These are phyloP conservation scores for Crotalus horridus DNA, from an alignment of 2,113 vertebrate genomes.

Conservation along the genomic window DNA sequence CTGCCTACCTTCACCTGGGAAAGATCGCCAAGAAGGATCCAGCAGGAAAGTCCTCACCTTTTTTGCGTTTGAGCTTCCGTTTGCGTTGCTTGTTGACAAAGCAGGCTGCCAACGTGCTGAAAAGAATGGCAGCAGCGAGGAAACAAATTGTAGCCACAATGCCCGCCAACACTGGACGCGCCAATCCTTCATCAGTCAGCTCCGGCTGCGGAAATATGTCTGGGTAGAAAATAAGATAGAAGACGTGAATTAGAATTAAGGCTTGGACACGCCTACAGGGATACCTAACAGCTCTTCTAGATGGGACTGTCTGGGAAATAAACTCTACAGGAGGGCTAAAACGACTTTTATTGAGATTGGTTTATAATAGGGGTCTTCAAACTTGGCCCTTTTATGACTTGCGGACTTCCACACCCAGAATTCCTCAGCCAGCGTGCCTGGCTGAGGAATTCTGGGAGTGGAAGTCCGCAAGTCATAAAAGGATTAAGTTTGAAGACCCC, in stretches of 20 bases:
- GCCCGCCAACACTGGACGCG: slow-evolving; percentile 92
- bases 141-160: slow-evolving; percentile 99
- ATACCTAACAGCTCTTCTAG: background rate
- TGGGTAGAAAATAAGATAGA: slow-evolving; percentile 49
- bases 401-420: too few relatives aligned
- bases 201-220: slow-evolving; percentile 93
- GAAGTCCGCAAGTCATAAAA: too few relatives aligned
- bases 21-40: slow-evolving; percentile 32
- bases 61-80: slow-evolving; percentile 95
- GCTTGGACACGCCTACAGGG: background rate
- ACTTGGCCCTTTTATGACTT: too few relatives aligned
- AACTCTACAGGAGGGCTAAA: background rate
- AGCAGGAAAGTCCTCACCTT: slow-evolving; percentile 74
- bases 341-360: background rate
- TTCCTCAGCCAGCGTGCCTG: too few relatives aligned
- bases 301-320: background rate
- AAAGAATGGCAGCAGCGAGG: slow-evolving; percentile 93
- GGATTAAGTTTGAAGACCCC: too few relatives aligned
- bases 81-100: slow-evolving; percentile 98
- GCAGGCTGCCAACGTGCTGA: slow-evolving; percentile 96
- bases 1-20: background rate
- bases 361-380: background rate
- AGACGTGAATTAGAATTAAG: accelerated
- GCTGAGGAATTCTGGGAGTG: too few relatives aligned
- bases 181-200: slow-evolving; percentile 91